Evolutionary conservation across 2,888 invertebrate genomes (phyloP).

Genomic region (Anorthoa munda): DNA sequence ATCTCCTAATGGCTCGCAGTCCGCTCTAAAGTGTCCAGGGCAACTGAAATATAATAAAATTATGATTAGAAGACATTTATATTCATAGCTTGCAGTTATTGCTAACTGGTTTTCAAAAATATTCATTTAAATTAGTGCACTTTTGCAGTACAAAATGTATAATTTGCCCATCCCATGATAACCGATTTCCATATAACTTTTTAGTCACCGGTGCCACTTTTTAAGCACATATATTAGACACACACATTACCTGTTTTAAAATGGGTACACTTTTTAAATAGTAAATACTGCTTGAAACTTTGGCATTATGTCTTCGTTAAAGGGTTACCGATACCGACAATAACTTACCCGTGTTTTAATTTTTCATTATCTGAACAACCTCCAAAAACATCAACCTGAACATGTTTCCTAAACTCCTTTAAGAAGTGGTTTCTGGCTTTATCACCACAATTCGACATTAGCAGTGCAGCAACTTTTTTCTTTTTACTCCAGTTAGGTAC

Average conservation of each 20-base stretch:
- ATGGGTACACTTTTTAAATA: no score
- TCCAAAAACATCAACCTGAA: constrained; percentile 91
- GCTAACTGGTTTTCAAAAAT: not conserved
- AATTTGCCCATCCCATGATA: no score
- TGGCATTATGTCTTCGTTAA: not conserved
- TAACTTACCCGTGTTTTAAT: constrained; percentile 70
- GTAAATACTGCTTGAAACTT: no score
- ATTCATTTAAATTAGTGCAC: no score
- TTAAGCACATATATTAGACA: no score
- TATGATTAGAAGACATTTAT: not conserved
- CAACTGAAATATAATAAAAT: constrained; percentile 87
- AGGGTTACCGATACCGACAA: not conserved
- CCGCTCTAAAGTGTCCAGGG: constrained; percentile 91
- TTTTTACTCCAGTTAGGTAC: constrained; percentile 85
- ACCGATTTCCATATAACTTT: no score
- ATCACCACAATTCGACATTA: constrained; percentile 91
- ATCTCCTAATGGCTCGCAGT: constrained; percentile 90
- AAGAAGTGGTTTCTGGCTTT: constrained; percentile 89
- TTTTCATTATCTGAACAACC: constrained; percentile 83
- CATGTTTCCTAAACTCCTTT: constrained; percentile 89
- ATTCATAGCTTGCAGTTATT: not conserved
- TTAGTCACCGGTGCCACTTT: no score
- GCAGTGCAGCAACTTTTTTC: constrained; percentile 86
- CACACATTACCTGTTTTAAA: no score
- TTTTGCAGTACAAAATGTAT: no score